phyloP scores from a whole-genome alignment of 2,113 vertebrate genomes.

The Campylorhamphus procurvoides region DNA sequence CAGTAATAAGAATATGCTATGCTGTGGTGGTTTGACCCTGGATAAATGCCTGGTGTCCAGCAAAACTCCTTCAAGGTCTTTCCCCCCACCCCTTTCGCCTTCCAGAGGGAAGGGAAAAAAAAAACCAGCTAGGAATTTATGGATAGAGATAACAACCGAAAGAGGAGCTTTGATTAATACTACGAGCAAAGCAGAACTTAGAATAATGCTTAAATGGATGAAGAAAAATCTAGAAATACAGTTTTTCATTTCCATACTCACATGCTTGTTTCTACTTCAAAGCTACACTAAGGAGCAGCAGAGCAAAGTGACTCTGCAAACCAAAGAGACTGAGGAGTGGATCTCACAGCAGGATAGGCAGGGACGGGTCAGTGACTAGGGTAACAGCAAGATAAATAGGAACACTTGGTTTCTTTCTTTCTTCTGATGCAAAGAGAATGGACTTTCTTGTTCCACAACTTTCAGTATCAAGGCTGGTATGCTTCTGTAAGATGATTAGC shows the following conservation, averaged over 20 bases:
- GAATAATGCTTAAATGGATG: too few species aligned
- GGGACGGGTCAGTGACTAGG: background rate
- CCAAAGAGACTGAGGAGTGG: background rate
- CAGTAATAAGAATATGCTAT: background rate
- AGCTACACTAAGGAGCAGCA: background rate
- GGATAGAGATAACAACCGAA: too few species aligned
- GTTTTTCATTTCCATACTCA: background rate
- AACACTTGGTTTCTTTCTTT: background rate
- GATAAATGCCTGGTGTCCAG: too few species aligned
- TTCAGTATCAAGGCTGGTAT: background rate
- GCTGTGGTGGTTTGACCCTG: too few species aligned
- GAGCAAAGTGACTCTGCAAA: background rate
- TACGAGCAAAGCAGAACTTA: too few species aligned
- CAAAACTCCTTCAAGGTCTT: too few species aligned
- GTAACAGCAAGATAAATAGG: background rate
- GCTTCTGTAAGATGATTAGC: background rate
- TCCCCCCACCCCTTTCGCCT: too few species aligned
- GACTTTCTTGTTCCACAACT: background rate
- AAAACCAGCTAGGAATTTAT: too few species aligned
- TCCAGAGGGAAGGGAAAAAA: too few species aligned
- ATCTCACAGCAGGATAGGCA: accelerated
- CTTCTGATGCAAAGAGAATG: background rate
- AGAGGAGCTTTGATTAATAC: too few species aligned
- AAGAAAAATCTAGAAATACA: background rate
- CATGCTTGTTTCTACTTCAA: background rate